These are phyloP conservation scores for Barnardius zonarius DNA, from an alignment of 2,113 vertebrate genomes.

Conservation along the genomic window DNA sequence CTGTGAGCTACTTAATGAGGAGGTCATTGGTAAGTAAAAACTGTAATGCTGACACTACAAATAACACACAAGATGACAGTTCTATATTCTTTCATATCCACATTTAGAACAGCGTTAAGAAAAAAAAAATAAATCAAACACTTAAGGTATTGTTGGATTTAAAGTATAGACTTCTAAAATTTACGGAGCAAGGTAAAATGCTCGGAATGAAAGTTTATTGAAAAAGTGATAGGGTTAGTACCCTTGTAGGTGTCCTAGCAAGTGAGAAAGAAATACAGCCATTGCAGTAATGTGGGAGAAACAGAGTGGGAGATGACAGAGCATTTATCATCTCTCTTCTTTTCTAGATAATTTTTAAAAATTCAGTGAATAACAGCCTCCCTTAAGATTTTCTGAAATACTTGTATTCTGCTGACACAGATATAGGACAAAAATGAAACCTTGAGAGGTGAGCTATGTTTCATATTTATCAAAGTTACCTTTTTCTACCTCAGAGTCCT, in stretches of 20 bases:
- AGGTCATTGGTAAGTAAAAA: background rate
- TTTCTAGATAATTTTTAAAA: background rate
- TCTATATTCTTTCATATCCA: background rate
- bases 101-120: background rate
- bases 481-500: background rate
- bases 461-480: constrained; percentile 14
- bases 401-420: background rate
- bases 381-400: background rate
- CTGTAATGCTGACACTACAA: background rate
- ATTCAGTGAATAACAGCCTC: background rate
- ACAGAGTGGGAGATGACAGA: background rate
- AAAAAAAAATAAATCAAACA: background rate
- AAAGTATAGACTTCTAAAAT: background rate
- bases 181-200: background rate
- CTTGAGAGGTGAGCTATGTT: background rate
- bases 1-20: background rate
- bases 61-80: background rate
- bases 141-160: background rate
- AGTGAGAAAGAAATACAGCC: background rate
- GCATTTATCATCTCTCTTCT: background rate
- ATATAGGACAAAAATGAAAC: background rate
- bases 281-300: background rate
- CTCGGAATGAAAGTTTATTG: background rate
- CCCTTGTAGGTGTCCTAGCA: background rate
- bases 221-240: background rate